phyloP scores from a whole-genome alignment of 2,797 vertebrate species.

The Chromobotia macracanthus region DNA sequence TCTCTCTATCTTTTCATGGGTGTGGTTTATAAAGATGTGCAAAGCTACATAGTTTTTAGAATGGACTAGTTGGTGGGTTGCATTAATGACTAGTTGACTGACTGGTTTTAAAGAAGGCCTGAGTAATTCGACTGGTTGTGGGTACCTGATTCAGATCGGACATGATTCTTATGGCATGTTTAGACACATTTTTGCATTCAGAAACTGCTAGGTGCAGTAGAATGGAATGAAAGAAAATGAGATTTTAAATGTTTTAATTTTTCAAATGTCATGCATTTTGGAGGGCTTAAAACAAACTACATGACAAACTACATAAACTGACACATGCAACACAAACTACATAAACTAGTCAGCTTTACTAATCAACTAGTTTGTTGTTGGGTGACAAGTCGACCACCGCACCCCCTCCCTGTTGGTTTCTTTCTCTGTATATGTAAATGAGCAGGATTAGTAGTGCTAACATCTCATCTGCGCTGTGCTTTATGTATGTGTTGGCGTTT shows the following conservation, averaged over 20 bases:
- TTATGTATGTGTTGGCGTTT: constrained; percentile 21
- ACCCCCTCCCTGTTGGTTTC: background rate
- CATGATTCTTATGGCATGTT: background rate
- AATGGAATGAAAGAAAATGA: background rate
- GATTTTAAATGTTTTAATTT: too few species aligned
- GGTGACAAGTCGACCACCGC: background rate
- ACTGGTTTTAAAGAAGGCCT: background rate
- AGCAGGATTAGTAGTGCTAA: constrained; percentile 3
- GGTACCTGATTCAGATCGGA: background rate
- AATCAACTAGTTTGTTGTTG: background rate
- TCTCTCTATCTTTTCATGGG: too few species aligned
- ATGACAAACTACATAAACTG: too few species aligned
- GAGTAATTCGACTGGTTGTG: background rate
- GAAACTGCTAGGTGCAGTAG: background rate
- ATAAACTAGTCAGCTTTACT: too few species aligned
- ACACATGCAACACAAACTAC: too few species aligned
- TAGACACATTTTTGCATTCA: background rate
- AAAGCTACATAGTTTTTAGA: background rate
- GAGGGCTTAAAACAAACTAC: too few species aligned
- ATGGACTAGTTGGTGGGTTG: background rate
- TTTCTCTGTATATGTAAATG: constrained; percentile 2
- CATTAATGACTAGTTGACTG: background rate
- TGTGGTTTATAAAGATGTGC: too few species aligned
- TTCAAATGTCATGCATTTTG: too few species aligned
- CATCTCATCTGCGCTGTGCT: constrained; percentile 12